These are phyloP conservation scores for Hemistola chrysoprasaria DNA, from an alignment of 2,888 invertebrate species.

Conservation along the genomic window DNA sequence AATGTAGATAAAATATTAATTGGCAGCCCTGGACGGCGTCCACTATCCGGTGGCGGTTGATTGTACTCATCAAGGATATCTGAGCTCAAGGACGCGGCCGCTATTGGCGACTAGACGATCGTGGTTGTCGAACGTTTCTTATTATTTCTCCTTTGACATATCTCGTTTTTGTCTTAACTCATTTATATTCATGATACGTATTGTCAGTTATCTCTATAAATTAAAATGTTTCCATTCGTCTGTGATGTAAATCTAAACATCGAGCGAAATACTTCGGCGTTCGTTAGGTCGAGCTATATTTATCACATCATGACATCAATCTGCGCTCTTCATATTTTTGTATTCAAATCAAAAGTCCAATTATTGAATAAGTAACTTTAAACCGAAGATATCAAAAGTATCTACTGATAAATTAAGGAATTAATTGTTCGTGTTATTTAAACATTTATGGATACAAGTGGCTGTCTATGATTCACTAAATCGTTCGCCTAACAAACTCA, in stretches of 20 bases:
- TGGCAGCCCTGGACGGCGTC: slow-evolving; percentile 70
- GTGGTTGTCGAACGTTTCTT: slow-evolving; percentile 70
- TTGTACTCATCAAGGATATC: slow-evolving; percentile 82
- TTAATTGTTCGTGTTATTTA: slow-evolving; percentile 3
- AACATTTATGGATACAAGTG: slow-evolving; percentile 4
- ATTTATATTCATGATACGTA: slow-evolving; percentile 80
- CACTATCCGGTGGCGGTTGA: slow-evolving; percentile 80
- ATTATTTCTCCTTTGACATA: slow-evolving; percentile 76
- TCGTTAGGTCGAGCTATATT: slow-evolving; percentile 29
- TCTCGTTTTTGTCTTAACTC: slow-evolving; percentile 76
- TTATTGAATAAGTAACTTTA: not conserved
- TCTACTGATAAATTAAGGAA: not conserved
- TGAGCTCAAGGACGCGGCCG: slow-evolving; percentile 77
- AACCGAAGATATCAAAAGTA: not conserved
- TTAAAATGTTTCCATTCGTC: slow-evolving; percentile 63
- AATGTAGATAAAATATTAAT: slow-evolving; percentile 60
- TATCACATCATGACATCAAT: slow-evolving; percentile 3
- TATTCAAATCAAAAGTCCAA: slow-evolving; percentile 4
- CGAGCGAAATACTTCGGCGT: slow-evolving; percentile 41
- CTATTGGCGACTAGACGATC: slow-evolving; percentile 71
- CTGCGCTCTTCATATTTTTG: slow-evolving; percentile 5
- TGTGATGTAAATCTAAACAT: slow-evolving; percentile 48
- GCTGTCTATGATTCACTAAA: slow-evolving; percentile 7
- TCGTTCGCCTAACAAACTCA: slow-evolving; percentile 8
- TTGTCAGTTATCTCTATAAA: slow-evolving; percentile 75